Percentiles rank a stretch among this genome's conserved stretches.
These are phyloP conservation scores for Trichonephila clavipes DNA, from an alignment of 1,140 invertebrate genomes.

Conservation along the genomic window DNA sequence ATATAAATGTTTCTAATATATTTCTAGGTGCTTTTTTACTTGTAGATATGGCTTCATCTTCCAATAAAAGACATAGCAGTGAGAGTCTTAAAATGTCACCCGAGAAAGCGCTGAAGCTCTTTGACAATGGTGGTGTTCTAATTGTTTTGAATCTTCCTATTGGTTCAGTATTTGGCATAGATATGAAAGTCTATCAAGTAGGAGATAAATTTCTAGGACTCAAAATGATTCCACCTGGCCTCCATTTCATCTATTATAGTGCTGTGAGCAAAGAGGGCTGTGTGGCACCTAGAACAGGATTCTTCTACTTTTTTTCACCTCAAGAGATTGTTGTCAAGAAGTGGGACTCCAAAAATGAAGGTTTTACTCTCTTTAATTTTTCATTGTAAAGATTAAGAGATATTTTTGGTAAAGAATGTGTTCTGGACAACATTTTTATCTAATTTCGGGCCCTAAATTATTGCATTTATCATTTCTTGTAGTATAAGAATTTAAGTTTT, in stretches of 20 bases:
- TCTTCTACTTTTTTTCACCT: slow-evolving; percentile 92
- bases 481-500: too few species aligned
- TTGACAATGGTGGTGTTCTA: slow-evolving; percentile 91
- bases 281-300: slow-evolving; percentile 89
- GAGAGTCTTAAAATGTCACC: slow-evolving; percentile 86
- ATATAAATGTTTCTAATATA: not conserved
- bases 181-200: slow-evolving; percentile 96
- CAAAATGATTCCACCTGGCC: slow-evolving; percentile 99
- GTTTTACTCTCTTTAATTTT: slow-evolving; percentile 63
- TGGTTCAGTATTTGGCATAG: slow-evolving; percentile 87
- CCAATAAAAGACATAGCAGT: not conserved
- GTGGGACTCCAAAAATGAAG: slow-evolving; percentile 87
- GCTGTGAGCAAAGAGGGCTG: slow-evolving; percentile 82
- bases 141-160: slow-evolving; percentile 81
- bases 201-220: slow-evolving; percentile 95
- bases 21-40: not conserved
- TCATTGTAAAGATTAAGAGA: too few species aligned
- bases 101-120: slow-evolving; percentile 88
- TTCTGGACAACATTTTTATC: too few species aligned
- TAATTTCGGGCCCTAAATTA: too few species aligned
- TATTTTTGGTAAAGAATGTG: too few species aligned
- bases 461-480: too few species aligned
- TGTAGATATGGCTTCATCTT: slow-evolving; percentile 54
- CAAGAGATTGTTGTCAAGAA: slow-evolving; percentile 92
- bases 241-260: slow-evolving; percentile 97